Evolutionary conservation across 1,140 invertebrate species (phyloP), one percentile per base, ranked within the genome.

Genomic region (Phymorhynchus buccinoides): DNA sequence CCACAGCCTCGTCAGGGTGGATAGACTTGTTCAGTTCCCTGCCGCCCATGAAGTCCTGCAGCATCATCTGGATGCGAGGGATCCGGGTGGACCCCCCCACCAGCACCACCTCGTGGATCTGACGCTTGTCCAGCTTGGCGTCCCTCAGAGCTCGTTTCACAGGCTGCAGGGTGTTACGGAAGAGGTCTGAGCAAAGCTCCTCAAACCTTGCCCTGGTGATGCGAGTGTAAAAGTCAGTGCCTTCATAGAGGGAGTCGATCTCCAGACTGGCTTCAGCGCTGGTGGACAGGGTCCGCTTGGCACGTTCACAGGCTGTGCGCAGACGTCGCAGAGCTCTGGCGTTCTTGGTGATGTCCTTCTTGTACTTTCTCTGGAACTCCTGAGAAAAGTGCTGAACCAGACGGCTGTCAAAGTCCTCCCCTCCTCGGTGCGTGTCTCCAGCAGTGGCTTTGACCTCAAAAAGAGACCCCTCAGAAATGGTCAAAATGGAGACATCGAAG

Each of bases 11-110:
- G 81, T 92, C 91, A 22, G 91, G 91, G 75, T 92, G 90, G 86
- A 92, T 92, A 39, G 88, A 91, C 78, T 91, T 90, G 82, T 91
- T 93, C 32, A 93, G 86, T 79, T 93, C 92, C 87, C 90, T 88
- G n/a, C 93, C 89, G 87, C 93, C 93, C 88, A 90, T 89, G 85
- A 98, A 98, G 92, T 98, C 97, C 91, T 97, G 96, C 77, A 98
- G 94, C 81, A 98, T 94, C 91, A 98, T 98, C 94, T 99, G 98
- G 80, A 99, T 97, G 93, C 99, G 99, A 42, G 98, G 98, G 89
- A 99, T 99, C 94, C 98, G 96, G 39, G 98, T 99, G 27, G 98
- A 99, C 66, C 98, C 98, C 88, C 98, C 98, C 71, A 99, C 98
- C 32, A 99, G 94, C 52, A 99, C 98, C 88, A 99, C 98, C 89